Conservation (phyloP, 2,113 vertebrate genomes). For the Pterocles orientalis region DNA sequence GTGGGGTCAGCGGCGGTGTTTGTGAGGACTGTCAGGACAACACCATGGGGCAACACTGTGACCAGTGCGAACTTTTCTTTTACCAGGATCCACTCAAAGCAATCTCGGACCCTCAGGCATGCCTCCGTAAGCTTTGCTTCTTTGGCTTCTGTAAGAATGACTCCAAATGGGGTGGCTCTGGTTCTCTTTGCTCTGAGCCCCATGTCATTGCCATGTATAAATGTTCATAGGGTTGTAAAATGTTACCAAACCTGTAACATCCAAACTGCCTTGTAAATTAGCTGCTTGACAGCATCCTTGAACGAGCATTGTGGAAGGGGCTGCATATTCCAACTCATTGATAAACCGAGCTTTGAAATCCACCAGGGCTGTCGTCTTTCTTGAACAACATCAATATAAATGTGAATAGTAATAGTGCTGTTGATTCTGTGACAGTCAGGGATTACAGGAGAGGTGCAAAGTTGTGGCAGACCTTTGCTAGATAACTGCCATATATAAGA, state of each 20-base stretch:
- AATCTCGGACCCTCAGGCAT: conserved; percentile 69
- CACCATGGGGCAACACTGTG: conserved; percentile 83
- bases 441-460: neutral
- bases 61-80: conserved; percentile 78
- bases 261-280: neutral
- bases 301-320: neutral
- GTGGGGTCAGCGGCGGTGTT: conserved; percentile 78
- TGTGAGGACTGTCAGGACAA: conserved; percentile 85
- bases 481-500: neutral
- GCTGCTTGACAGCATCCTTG: neutral
- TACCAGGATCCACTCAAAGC: conserved; percentile 78
- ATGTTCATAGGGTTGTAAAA: neutral
- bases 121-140: conserved; percentile 77
- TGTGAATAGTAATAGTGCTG: neutral
- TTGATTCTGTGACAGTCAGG: neutral
- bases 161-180: neutral
- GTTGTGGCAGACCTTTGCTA: neutral
- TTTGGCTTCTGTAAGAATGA: neutral
- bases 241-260: neutral
- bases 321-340: neutral
- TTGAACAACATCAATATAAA: neutral
- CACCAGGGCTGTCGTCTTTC: neutral
- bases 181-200: neutral
- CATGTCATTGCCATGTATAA: neutral
- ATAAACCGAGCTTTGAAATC: neutral